Evolutionary conservation across 2,888 invertebrate species (phyloP).

Genomic region (Melanostoma mellinum): DNA sequence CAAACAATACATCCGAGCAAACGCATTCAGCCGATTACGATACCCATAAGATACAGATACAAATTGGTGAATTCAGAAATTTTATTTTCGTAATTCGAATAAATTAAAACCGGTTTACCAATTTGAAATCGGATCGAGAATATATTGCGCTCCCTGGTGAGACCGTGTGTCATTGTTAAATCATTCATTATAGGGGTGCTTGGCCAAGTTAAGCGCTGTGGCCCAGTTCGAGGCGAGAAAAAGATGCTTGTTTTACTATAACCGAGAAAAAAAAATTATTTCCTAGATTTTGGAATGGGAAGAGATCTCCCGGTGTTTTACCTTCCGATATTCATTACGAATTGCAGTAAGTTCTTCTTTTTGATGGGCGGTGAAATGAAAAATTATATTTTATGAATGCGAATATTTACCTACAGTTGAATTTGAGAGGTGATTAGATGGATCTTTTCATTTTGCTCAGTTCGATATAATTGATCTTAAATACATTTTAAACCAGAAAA

Average conservation of each 20-base stretch:
- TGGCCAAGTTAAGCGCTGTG: slow-evolving; percentile 47
- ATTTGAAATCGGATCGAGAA: slow-evolving; percentile 25
- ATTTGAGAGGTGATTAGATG: slow-evolving; percentile 38
- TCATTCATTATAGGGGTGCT: slow-evolving; percentile 37
- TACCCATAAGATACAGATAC: slow-evolving; percentile 34
- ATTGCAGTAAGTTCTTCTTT: slow-evolving; percentile 53
- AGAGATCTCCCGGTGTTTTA: slow-evolving; percentile 56
- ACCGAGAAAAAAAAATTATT: slow-evolving; percentile 48
- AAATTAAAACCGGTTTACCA: slow-evolving; percentile 45
- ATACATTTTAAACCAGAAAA: too few relatives aligned
- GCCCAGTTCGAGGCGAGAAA: slow-evolving; percentile 58
- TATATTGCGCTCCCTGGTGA: slow-evolving; percentile 57
- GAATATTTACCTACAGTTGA: slow-evolving; percentile 37
- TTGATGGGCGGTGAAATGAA: slow-evolving; percentile 64
- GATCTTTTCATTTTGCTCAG: too few relatives aligned
- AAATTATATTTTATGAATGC: slow-evolving; percentile 67
- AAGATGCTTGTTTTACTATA: slow-evolving; percentile 35
- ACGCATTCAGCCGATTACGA: slow-evolving; percentile 37
- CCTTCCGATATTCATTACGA: slow-evolving; percentile 67
- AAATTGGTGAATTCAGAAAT: slow-evolving; percentile 47
- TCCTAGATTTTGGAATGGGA: not conserved
- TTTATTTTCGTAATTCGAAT: slow-evolving; percentile 51
- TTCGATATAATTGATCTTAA: too few relatives aligned
- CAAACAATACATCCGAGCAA: slow-evolving; percentile 51
- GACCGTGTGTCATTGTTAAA: slow-evolving; percentile 67